Percentiles rank a stretch among this genome's conserved stretches.
Conservation (phyloP, 2,113 vertebrate species). For the Otocyon megalotis region DNA sequence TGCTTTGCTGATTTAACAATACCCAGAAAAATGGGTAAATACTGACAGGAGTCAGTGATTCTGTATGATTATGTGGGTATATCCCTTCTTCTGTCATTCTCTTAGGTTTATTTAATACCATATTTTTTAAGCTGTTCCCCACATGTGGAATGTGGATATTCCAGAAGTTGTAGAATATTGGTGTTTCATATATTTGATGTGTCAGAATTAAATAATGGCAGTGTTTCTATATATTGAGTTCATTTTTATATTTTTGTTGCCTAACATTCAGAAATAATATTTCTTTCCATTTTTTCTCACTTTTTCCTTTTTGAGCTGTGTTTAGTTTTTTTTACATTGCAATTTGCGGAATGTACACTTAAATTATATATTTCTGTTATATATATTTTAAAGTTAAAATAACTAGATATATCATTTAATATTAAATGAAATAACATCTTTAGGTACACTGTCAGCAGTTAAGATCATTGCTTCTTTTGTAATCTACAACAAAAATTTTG, state of each 20-base stretch:
- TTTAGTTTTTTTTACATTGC: not conserved
- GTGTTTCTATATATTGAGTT: constrained; percentile 18
- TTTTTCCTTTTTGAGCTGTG: not conserved
- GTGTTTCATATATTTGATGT: not conserved
- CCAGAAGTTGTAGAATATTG: not conserved
- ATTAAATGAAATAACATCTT: constrained; percentile 56
- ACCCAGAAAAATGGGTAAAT: not conserved
- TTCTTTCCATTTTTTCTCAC: not conserved
- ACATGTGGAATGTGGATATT: not conserved
- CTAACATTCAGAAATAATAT: constrained; percentile 2
- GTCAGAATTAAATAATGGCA: constrained; percentile 51
- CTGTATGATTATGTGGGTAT: not conserved
- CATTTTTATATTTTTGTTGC: constrained; percentile 13
- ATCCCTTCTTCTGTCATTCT: not conserved
- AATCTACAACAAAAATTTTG: constrained; percentile 46
- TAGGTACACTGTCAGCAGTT: not conserved
- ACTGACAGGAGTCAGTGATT: constrained; percentile 5
- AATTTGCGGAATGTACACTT: constrained; percentile 3
- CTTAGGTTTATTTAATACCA: constrained; percentile 46
- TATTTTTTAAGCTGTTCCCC: constrained; percentile 42
- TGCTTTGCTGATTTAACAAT: constrained; percentile 29
- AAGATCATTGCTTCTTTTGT: constrained; percentile 17
- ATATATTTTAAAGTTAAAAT: constrained; percentile 8
- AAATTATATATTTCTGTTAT: constrained; percentile 30
- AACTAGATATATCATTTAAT: not conserved